Evolutionary conservation across 2,113 vertebrate species (phyloP).

Genomic region (Origma solitaria): DNA sequence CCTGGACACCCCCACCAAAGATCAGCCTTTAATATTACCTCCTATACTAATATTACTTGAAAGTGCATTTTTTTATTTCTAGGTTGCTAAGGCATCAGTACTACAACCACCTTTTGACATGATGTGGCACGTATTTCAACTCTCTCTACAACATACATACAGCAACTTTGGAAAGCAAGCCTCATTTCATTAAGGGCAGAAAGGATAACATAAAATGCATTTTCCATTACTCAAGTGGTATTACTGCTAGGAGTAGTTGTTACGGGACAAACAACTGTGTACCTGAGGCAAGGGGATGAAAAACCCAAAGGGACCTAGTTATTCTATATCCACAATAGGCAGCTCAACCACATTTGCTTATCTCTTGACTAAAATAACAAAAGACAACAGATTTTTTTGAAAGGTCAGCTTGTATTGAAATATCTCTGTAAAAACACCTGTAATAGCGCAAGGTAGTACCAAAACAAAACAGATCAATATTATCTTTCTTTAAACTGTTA

Average conservation of each 20-base stretch:
- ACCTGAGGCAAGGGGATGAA: background rate
- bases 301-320: background rate
- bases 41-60: too few relatives aligned
- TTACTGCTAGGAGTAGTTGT: background rate
- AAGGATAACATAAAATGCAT: background rate
- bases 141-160: background rate
- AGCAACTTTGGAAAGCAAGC: background rate
- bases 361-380: conserved; percentile 1
- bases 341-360: background rate
- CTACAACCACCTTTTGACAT: background rate
- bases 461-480: conserved; percentile 78
- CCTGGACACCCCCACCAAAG: too few relatives aligned
- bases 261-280: background rate
- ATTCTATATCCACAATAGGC: background rate
- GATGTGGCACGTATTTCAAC: background rate
- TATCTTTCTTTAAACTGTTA: conserved; percentile 82
- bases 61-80: too few relatives aligned
- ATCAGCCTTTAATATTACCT: too few relatives aligned
- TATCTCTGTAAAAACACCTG: conserved; percentile 67
- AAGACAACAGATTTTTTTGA: conserved; percentile 32
- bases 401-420: conserved; percentile 68
- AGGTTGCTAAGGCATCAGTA: too few relatives aligned
- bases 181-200: background rate
- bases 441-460: conserved; percentile 74
- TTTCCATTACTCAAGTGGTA: background rate